phyloP scores from a whole-genome alignment of 1,140 invertebrate genomes.

The Gyrodactylus salaris region DNA sequence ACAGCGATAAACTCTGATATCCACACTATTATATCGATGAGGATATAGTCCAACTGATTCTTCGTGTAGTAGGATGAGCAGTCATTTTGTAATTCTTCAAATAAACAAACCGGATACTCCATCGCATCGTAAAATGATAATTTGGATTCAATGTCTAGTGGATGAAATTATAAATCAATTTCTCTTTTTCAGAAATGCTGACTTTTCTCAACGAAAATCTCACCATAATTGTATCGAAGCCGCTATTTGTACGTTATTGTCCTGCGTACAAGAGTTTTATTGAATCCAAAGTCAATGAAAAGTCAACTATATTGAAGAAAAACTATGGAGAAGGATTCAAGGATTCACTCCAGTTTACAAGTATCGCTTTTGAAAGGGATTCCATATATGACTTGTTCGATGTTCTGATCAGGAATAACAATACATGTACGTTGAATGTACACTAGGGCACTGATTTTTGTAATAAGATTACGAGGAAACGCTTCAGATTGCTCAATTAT shows the following conservation, averaged over 20 bases:
- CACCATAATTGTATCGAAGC: neutral
- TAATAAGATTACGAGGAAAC: too few species aligned
- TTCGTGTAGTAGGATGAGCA: too few species aligned
- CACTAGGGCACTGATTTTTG: too few species aligned
- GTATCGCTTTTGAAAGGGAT: neutral
- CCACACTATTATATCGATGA: too few species aligned
- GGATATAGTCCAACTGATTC: too few species aligned
- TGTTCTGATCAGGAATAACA: neutral
- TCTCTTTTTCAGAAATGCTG: neutral
- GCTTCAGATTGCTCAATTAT: neutral
- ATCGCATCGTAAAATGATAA: too few species aligned
- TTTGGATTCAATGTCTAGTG: too few species aligned
- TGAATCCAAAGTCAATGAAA: neutral
- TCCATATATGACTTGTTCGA: neutral
- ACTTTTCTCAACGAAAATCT: neutral
- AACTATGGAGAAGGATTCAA: neutral
- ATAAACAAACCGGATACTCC: too few species aligned
- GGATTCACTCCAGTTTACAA: neutral
- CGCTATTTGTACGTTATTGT: neutral
- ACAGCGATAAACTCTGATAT: too few species aligned
- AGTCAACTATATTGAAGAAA: neutral
- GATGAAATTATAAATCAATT: too few species aligned
- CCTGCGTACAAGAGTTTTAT: neutral
- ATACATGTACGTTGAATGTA: neutral
- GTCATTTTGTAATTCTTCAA: too few species aligned